Base-by-base conservation (phyloP, 2,797 vertebrate species). In the Alectoris magna region DNA sequence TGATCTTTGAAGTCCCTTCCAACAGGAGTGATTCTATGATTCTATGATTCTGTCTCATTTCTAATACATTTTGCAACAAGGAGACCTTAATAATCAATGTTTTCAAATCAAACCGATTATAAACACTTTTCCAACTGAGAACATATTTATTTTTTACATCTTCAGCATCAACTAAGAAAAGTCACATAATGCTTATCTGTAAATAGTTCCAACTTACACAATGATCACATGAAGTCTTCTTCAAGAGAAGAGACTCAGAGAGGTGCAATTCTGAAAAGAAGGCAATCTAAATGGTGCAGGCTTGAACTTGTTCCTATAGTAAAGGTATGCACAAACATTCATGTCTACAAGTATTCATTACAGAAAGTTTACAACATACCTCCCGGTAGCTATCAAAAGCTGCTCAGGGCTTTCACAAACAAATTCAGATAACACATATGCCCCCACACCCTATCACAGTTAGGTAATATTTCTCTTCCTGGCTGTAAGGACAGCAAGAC, bases 251-350 rank as follows among this genome's bases (percentile, higher is more conserved):
- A 96, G 53, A 56, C 84, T 93, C 31, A 76, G 84, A 93, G 89
- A 91, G 74, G 87, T 93, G 88, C 95, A 95, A 91, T 87, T 96
- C 90, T 87, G 90, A 94, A 96, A 94, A 96, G 87, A 81, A 93
- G 88, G 81, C 75, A 96, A 82, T 92, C 69, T 89, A 91, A 95
- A 55, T 84, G 70, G 66, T 92, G 56, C 95, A 97, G 94, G 96
- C 90, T 91, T 73, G 87, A 95, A 91, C 97, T 95, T 97, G 97
- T 73, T 95, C 73, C 56, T 95, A 73, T 72, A 90, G 79, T 76
- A 91, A 94, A 97, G 94, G 87, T 96, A 94, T 96, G 91, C 91
- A 97, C 94, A 97, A 97, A 97, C 96, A 97, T 96, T 97, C 93
- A 93, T 95, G 95, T 94, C 94, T 96, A 96, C 90, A 95, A 97